Base-by-base conservation (phyloP, 2,113 vertebrate genomes). In the Bolborhynchus lineola region DNA sequence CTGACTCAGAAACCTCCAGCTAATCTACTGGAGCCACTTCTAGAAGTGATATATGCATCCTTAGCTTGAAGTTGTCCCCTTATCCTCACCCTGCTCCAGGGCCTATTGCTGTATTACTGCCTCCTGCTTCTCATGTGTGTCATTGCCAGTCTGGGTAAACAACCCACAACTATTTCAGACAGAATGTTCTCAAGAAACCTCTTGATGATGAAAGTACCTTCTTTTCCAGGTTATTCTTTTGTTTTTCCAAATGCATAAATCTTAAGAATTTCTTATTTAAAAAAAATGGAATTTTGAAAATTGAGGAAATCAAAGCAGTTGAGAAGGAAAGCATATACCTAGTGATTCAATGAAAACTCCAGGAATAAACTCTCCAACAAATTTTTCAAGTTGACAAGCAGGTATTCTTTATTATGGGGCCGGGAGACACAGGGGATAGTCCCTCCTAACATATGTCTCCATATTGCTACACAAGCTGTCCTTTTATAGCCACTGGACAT, bases 81-180 rank as follows among this genome's bases (percentile, higher is more conserved):
- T 49, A 50, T 76, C 21, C 8, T 59, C 39, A 60, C 49, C 14
- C 25, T 42, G 4, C 7, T 35, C 13, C 10, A 60, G 4, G 31
- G 8, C 17, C 15, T 50, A 25, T 24, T 49, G 52, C 8, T 0
- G 0, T 47, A 15, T 12, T 17, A 42, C 16, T 52, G 16, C 18
- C 52, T 28, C 11, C n/a, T 64, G 11, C 20, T 88, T 74, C 60
- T 82, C 31, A 39, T 14, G 6, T n/a, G 44, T 44, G 8, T 49
- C 26, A 31, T 33, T 69, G 19, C 9, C 68, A 42, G 29, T 67
- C 47, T 42, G n/a, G 23, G 23, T 74, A 53, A 81, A 26, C 9
- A n/a, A 53, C 64, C 3, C 11, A 59, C 14, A 88, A 16, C 9
- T 37, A 8, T 42, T 81, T 7, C 41, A 68, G 42, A 13, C 4